Evolutionary conservation across 2,888 invertebrate genomes (phyloP), one percentile per base, ranked within the genome.

Genomic region (Tinea semifulvella): DNA sequence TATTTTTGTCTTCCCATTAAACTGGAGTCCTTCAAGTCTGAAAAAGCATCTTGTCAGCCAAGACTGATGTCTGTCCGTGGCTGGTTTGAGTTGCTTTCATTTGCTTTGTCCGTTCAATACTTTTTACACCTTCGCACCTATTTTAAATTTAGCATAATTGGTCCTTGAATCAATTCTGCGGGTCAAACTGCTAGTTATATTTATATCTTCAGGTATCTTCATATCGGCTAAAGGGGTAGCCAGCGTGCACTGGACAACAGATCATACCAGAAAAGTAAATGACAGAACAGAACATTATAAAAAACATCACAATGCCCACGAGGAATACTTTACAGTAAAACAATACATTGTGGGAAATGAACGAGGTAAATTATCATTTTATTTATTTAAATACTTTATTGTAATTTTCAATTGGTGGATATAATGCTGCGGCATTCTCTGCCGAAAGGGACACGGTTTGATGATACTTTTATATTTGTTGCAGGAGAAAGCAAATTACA

Each of bases 171-270:
- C 6, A 7, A 22, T 7, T 22, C 22, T 7, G 8, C 8, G 6
- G 5, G 5, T 22, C 8, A 22, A 22, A 22, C 5, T 22, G 8
- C 8, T 7, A 27, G n/a, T 27, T 27, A 11, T 27, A 11, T 31
- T 26, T n/a, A 22, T 22, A 22, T 2, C 60, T 56, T 1, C 52
- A 85, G 85, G 84, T 10, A 75, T 85, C 31, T 81, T 76, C 50
- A 60, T 82, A 4, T 73, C 77, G 47, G 56, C 84, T 2, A 72
- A 70, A 45, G 85, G 85, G 0, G 77, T 59, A 52, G 84, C 85
- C 49, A 63, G 71, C 38, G 77, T 84, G 0, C 77, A 77, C 45
- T 85, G 85, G 84, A 73, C 72, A 0, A 64, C 70, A 0, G 53
- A 50, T 0, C 56, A 60, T 25, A 52, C 56, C 0, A 56, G 68